Base-by-base conservation (phyloP, 2,113 vertebrate species). In the Vulpes vulpes region DNA sequence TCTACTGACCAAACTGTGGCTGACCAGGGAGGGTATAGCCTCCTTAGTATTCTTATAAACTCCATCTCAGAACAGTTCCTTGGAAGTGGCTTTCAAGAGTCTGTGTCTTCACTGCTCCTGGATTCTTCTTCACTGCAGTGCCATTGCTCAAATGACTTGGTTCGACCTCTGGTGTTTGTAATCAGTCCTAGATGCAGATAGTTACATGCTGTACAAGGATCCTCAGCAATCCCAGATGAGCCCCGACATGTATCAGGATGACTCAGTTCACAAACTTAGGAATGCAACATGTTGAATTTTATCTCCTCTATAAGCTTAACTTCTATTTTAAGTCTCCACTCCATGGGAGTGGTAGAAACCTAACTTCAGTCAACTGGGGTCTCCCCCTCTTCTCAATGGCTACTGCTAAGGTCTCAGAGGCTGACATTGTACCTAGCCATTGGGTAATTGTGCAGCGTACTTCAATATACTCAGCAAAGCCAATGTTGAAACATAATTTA, bases 231-330 rank as follows among this genome's bases (percentile, higher is more conserved):
- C 51, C 3, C 6, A 43, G 23, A 69, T 27, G 1, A 90, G 67
- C 38, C 32, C 19, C 35, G 14, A 49, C 32, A 7, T 53, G 65
- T 30, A 16, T 57, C 35, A 51, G 65, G 53, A n/a, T 78, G 65
- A 94, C 16, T 51, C 62, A 64, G 55, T 83, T 67, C 51, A 62
- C 32, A 79, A 69, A 88, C 15, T 82, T 12, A 74, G 49, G 73
- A 96, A 62, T 64, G 32, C 57, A 85, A 20, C 17, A 60, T 20
- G 15, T 55, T 51, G 81, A 30, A 83, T 62, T 78, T 79, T 64
- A 49, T 82, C 92, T 85, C 81, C 65, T 92, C 20, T 30, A 7
- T 62, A 51, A 95, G 83, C 9, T 83, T 35, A n/a, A 88, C 87
- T 84, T 90, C 16, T 79, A 67, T 83, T 62, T 69, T 67, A 92